Base-by-base conservation (phyloP, 1,140 invertebrate genomes). In the Cephus cinctus region DNA sequence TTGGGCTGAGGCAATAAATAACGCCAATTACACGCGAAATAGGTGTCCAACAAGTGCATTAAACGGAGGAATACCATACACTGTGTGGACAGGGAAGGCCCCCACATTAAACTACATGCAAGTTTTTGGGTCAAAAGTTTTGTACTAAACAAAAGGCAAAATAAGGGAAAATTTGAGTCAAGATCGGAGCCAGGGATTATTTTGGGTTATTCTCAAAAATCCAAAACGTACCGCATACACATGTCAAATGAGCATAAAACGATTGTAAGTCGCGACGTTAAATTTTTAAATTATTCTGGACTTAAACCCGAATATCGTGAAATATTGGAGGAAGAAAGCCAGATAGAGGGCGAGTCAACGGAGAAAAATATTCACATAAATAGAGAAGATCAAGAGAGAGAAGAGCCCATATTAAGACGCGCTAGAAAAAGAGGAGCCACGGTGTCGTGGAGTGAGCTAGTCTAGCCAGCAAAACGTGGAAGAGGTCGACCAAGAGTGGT, bases 1-100 rank as follows among this genome's bases (percentile, higher is more conserved):
- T 23, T 77, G 73, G 71, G 67, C 56, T 6, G 72, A 76, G 45
- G 67, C 73, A 0, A 39, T 64, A 2, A 36, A 43, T 5, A 65
- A 55, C 5, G 67, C 68, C 0, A 52, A 38, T 15, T 67, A 76
- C 38, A 51, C 64, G 3, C 49, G 60, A 25, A 76, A 77, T 46
- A 31, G 65, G 56, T 47, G 56, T 30, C 45, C 50, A 0, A 46
- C 56, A 11, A 46, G 25, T 23, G 45, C 54, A 12, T 30, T 61
- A 32, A 23, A 35, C 19, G 48, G 38, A 4, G n/a, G 45, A 19
- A 60, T 47, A 27, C 60, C 58, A 12, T 54, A 41, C 20, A 39
- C 56, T 32, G 20, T 36, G 2, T 57, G 52, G 52, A 46, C 9
- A 8, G 52, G 41, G 15, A 43, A 48, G 38, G 46, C 42, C 11